These are phyloP conservation scores for Drosophila pseudotakahashii DNA, from an alignment of 2,888 invertebrate genomes.

Conservation along the genomic window DNA sequence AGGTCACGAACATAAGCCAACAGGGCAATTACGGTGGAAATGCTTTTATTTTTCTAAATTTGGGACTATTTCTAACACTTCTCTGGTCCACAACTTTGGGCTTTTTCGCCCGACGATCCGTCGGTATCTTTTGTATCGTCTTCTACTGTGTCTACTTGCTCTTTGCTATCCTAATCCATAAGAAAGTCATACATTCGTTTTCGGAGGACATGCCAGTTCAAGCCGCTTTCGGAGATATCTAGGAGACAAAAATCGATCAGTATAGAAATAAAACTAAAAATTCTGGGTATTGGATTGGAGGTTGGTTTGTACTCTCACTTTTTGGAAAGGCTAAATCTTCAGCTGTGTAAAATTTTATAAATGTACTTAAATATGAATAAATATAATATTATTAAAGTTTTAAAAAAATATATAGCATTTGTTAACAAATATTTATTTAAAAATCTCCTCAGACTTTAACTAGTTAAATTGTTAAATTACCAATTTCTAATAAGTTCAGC, in stretches of 20 bases:
- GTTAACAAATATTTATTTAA: no score
- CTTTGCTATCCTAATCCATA: slow-evolving; percentile 25
- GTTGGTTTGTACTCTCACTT: background rate
- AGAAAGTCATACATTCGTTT: slow-evolving; percentile 31
- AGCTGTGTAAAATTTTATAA: no score
- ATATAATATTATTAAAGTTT: no score
- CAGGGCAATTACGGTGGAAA: slow-evolving; percentile 30
- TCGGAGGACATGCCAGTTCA: background rate
- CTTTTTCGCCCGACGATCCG: slow-evolving; percentile 45
- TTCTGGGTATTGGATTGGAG: background rate
- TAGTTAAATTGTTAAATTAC: background rate
- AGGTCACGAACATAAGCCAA: background rate
- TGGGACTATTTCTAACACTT: slow-evolving; percentile 19
- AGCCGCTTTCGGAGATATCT: slow-evolving; percentile 3
- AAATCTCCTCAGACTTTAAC: no score
- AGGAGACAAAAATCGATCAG: background rate
- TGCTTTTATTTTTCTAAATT: slow-evolving; percentile 21
- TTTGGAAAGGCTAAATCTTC: no score
- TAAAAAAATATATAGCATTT: no score
- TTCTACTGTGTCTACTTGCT: slow-evolving; percentile 27
- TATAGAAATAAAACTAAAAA: background rate
- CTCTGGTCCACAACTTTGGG: slow-evolving; percentile 46
- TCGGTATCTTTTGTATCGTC: slow-evolving; percentile 40
- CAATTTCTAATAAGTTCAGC: background rate
- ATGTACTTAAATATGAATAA: no score